Conservation (phyloP, 2,888 invertebrate species). For the Pardosa pseudoannulata region DNA sequence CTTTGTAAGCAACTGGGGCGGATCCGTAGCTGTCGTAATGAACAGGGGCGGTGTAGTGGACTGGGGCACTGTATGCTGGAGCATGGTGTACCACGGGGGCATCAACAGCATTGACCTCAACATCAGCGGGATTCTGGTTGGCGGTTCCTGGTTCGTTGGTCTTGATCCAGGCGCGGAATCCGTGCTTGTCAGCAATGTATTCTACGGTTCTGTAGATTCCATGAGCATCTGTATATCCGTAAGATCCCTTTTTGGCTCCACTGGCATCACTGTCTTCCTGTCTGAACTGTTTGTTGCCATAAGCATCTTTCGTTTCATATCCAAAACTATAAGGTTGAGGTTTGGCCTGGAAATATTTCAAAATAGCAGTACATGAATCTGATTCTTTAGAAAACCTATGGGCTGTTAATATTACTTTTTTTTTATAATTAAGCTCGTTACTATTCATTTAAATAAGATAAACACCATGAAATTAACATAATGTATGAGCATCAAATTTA, state of each 20-base stretch:
- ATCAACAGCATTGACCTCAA: constrained; percentile 65
- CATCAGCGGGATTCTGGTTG: constrained; percentile 68
- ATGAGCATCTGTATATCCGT: constrained; percentile 72
- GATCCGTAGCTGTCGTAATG: constrained; percentile 60
- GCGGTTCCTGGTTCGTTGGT: constrained; percentile 73
- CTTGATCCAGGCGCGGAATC: constrained; percentile 72
- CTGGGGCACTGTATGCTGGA: constrained; percentile 62
- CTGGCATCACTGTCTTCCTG: constrained; percentile 72
- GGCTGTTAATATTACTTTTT: too few species aligned
- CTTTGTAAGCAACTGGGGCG: constrained; percentile 61
- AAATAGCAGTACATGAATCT: too few species aligned
- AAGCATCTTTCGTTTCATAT: constrained; percentile 71
- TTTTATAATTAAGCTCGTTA: too few species aligned
- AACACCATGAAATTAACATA: too few species aligned
- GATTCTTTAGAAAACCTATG: too few species aligned
- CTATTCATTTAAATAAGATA: too few species aligned
- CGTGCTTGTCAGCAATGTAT: constrained; percentile 72
- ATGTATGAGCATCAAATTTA: too few species aligned
- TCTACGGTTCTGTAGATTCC: constrained; percentile 72
- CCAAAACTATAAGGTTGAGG: constrained; percentile 72
- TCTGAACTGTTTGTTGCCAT: constrained; percentile 73
- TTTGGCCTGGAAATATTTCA: constrained; percentile 27
- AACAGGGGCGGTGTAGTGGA: constrained; percentile 41
- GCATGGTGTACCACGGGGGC: constrained; percentile 60
- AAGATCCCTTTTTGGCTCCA: constrained; percentile 71